A percentile compares a stretch with the other conserved stretches of the same genome.
Conservation (phyloP, 1,140 invertebrate species). For the Agraylea sexmaculata region DNA sequence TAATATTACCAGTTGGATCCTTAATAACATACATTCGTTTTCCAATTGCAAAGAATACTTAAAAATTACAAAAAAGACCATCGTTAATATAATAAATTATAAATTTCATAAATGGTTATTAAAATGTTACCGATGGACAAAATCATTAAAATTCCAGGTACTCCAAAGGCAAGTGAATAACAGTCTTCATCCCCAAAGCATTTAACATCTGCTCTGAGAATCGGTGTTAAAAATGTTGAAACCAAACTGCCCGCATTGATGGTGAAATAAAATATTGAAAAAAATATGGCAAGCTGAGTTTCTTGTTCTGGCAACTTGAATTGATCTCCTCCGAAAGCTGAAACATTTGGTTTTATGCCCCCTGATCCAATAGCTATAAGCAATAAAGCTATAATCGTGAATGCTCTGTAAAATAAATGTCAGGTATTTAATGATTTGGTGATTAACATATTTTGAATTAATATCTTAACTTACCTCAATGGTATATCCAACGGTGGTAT, state of each 20-base stretch:
- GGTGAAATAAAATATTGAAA: constrained; percentile 88
- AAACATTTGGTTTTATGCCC: constrained; percentile 95
- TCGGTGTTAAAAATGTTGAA: constrained; percentile 81
- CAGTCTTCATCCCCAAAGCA: constrained; percentile 76
- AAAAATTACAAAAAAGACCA: constrained; percentile 25
- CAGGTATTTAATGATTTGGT: constrained; percentile 8
- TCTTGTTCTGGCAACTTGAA: constrained; percentile 71
- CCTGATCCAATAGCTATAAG: constrained; percentile 85
- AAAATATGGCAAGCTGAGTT: constrained; percentile 67
- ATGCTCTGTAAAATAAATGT: constrained; percentile 40
- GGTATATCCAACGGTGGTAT: constrained; percentile 47
- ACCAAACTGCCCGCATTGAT: constrained; percentile 88
- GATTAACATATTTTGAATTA: constrained; percentile 9
- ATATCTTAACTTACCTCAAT: constrained; percentile 55
- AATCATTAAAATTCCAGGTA: constrained; percentile 80
- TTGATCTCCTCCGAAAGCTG: constrained; percentile 96
- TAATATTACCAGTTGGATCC: constrained; percentile 71
- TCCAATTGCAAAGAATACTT: constrained; percentile 73
- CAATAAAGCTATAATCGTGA: constrained; percentile 66
- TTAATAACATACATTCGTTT: constrained; percentile 64
- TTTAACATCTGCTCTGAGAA: constrained; percentile 66
- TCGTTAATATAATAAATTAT: constrained; percentile 1
- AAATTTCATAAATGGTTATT: no score
- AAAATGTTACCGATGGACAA: constrained; percentile 57
- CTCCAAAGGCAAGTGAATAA: constrained; percentile 83